Percentiles rank a stretch among this genome's conserved stretches.
Evolutionary conservation across 1,140 invertebrate genomes (phyloP).

Genomic region (Papilio helenus): DNA sequence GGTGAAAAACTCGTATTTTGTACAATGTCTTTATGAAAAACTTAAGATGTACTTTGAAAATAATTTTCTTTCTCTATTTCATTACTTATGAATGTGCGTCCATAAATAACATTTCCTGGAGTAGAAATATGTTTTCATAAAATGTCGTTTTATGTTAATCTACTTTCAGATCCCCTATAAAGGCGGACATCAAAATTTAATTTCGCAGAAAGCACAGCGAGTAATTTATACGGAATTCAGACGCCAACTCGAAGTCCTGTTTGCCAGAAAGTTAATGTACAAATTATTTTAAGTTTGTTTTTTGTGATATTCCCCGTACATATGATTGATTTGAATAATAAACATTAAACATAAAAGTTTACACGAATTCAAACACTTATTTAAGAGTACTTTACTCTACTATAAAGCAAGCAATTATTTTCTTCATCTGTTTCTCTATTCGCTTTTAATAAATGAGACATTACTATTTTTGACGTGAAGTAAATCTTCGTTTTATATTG

Average conservation of each 20-base stretch:
- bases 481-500: too few species aligned
- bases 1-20: too few species aligned
- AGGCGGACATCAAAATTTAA: conserved; percentile 75
- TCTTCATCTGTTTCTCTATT: too few species aligned
- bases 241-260: conserved; percentile 44
- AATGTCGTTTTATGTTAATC: conserved; percentile 37
- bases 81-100: background rate
- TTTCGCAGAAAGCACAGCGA: conserved; percentile 72
- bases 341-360: too few species aligned
- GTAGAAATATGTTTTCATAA: conserved; percentile 27
- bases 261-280: conserved; percentile 30
- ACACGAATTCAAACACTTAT: too few species aligned
- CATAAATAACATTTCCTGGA: conserved; percentile 29
- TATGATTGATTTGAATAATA: background rate
- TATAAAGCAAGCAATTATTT: too few species aligned
- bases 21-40: background rate
- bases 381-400: too few species aligned
- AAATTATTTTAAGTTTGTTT: conserved; percentile 14
- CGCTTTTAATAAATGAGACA: too few species aligned
- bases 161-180: conserved; percentile 30
- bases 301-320: background rate
- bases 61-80: background rate
- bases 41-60: background rate
- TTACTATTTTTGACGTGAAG: too few species aligned
- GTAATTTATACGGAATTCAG: conserved; percentile 70